Conservation (phyloP, 1,140 invertebrate species). For the Aphidius ervi region DNA sequence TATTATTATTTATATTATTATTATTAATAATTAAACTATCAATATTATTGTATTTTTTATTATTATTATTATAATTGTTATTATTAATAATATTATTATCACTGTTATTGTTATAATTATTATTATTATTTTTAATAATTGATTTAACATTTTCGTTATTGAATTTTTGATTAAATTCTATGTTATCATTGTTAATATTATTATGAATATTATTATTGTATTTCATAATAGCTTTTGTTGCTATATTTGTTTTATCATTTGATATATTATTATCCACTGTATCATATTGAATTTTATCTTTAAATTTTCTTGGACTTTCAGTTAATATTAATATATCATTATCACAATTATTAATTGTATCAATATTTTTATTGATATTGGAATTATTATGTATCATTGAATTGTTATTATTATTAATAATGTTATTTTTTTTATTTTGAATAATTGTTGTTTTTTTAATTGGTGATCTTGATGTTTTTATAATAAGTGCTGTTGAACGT, state of each 20-base stretch:
- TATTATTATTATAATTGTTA: not conserved
- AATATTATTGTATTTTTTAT: not conserved
- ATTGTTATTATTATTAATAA: not conserved
- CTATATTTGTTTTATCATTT: not conserved
- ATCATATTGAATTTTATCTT: no score
- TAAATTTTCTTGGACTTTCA: no score
- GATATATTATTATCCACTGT: not conserved
- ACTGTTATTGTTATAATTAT: not conserved
- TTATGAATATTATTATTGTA: not conserved
- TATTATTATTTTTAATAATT: not conserved
- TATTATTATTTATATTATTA: not conserved
- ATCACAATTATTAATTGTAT: not conserved
- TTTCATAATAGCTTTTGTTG: not conserved
- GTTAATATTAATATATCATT: not conserved
- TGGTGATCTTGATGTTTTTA: slow-evolving; percentile 45
- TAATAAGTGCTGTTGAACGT: slow-evolving; percentile 48
- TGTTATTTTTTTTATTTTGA: not conserved
- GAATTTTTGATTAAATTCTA: not conserved
- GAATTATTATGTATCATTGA: not conserved
- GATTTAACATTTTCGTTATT: not conserved
- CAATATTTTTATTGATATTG: not conserved
- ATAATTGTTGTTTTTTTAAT: slow-evolving; percentile 10
- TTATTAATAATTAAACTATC: not conserved
- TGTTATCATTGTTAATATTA: not conserved
- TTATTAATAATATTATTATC: no score